Base-by-base conservation (phyloP, 2,797 vertebrate species). In the Coregonus ussuriensis region DNA sequence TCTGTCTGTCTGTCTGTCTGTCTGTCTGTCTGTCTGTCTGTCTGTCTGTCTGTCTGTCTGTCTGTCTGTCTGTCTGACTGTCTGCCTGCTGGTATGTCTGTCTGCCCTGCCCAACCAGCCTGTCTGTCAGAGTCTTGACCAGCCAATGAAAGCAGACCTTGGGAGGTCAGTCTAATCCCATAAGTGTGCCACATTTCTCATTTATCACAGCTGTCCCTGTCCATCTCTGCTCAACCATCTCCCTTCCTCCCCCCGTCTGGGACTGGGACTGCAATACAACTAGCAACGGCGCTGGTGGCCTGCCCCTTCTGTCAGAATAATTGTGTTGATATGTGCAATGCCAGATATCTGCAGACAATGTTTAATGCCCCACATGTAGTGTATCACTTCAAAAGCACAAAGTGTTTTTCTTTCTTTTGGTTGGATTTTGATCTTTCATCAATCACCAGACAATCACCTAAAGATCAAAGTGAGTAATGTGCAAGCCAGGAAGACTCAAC, bases 121-220 rank as follows among this genome's bases (percentile, higher is more conserved):
- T 62, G 9, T 63, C 9, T 63, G 59, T 47, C 25, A 14, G n/a
- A 25, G 3, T 25, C n/a, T 18, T 6, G 29, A 47, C 68, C 11
- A 70, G 15, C 18, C 82, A 88, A 89, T 81, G 92, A 94, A 94
- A 93, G 87, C 88, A 89, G 87, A 89, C 83, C 89, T 85, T 77
- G 85, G 78, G 77, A 88, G 81, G 79, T 81, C 83, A 93, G 84
- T 71, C 76, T 91, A 92, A 94, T 93, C 92, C 84, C 83, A 85
- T 87, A 51, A 82, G 84, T 84, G 82, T 80, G 84, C 88, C 84
- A 87, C 88, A 83, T 80, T 91, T 87, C 92, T 82, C 91, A 91
- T 94, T 94, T 83, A 77, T 86, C 21, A 74, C 90, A 90, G 93
- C 93, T 97, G 97, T 88, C 88, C 85, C 91, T 91, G 93, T 96